phyloP scores from a whole-genome alignment of 2,888 invertebrate species.

The Phasia obesa region DNA sequence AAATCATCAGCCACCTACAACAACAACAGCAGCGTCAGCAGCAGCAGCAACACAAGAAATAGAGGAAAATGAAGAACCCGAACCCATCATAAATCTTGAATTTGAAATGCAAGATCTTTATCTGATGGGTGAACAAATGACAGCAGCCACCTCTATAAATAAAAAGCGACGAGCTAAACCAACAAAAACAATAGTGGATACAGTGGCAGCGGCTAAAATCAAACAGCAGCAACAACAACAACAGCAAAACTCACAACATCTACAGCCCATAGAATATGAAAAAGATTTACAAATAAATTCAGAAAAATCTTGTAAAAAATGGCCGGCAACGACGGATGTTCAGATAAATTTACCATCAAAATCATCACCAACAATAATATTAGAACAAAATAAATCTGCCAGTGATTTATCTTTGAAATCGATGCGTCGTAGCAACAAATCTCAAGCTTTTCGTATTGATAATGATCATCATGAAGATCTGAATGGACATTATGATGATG shows the following conservation, averaged over 20 bases:
- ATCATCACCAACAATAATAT: not conserved
- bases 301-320: slow-evolving; percentile 32
- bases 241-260: not conserved
- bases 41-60: slow-evolving; percentile 12
- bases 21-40: slow-evolving; percentile 10
- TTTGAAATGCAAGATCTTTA: slow-evolving; percentile 66
- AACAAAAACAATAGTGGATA: slow-evolving; percentile 28
- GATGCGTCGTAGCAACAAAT: slow-evolving; percentile 12
- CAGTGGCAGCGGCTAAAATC: slow-evolving; percentile 40
- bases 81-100: slow-evolving; percentile 57
- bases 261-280: slow-evolving; percentile 1
- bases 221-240: slow-evolving; percentile 29
- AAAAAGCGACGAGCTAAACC: slow-evolving; percentile 33
- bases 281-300: slow-evolving; percentile 19
- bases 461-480: slow-evolving; percentile 19
- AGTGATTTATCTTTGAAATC: slow-evolving; percentile 57
- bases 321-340: slow-evolving; percentile 22
- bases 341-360: slow-evolving; percentile 30
- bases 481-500: slow-evolving; percentile 16
- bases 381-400: slow-evolving; percentile 42
- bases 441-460: slow-evolving; percentile 1
- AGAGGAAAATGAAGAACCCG: slow-evolving; percentile 26
- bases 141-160: slow-evolving; percentile 40
- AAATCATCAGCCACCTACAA: slow-evolving; percentile 41
- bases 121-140: slow-evolving; percentile 66